These are phyloP conservation scores for Galagoides demidoff DNA, from an alignment of 2,797 vertebrate genomes.

Conservation along the genomic window DNA sequence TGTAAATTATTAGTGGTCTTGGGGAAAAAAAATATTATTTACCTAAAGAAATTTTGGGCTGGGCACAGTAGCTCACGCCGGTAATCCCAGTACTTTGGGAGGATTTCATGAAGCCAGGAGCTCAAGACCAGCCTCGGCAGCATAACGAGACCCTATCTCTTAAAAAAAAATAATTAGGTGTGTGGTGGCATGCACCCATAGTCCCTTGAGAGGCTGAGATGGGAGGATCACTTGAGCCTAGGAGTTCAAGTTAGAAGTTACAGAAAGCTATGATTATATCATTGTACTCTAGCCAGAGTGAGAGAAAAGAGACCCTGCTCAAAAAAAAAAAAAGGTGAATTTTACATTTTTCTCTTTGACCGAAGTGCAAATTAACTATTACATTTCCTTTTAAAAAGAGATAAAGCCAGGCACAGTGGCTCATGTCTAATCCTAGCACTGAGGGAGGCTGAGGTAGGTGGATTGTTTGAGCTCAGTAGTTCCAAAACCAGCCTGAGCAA, in stretches of 20 bases:
- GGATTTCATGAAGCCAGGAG: neutral
- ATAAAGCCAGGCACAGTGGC: neutral
- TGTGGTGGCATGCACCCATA: neutral
- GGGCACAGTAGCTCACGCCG: no score
- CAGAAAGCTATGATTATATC: neutral
- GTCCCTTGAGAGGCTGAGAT: neutral
- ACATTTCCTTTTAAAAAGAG: conserved; percentile 30
- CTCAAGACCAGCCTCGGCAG: neutral
- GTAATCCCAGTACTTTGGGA: neutral
- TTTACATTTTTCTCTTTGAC: conserved; percentile 57
- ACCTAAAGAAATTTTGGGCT: neutral
- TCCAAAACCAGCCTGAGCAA: no score
- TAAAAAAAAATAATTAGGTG: neutral
- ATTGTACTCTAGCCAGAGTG: neutral
- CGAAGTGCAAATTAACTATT: conserved; percentile 48
- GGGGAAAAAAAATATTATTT: neutral
- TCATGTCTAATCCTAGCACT: no score
- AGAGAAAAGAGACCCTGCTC: neutral
- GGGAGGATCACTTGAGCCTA: neutral
- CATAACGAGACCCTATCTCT: neutral
- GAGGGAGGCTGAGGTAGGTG: no score
- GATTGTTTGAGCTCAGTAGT: no score
- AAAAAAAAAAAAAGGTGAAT: neutral
- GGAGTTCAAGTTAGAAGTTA: neutral
- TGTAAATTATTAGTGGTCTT: conserved; percentile 28